Evolutionary conservation across 2,888 invertebrate genomes (phyloP).

Genomic region (Adineta ricciae): DNA sequence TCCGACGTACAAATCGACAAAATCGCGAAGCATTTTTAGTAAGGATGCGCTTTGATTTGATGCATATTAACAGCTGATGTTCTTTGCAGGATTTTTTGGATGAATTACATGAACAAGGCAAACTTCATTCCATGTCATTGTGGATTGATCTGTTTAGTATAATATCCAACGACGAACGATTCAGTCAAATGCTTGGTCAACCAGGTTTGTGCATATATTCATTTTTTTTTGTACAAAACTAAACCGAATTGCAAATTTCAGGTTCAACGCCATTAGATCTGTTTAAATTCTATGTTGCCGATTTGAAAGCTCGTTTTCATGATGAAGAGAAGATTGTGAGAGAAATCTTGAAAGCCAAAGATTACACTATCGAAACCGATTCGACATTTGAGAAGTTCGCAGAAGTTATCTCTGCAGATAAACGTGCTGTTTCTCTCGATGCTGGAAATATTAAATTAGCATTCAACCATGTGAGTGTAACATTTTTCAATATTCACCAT

Average conservation of each 20-base stretch:
- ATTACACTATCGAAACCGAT: conserved; percentile 55
- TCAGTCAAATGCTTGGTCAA: conserved; percentile 82
- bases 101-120: conserved; percentile 81
- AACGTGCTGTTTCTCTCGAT: conserved; percentile 79
- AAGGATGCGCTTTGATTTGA: conserved; percentile 37
- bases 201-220: conserved; percentile 50
- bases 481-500: too few species aligned
- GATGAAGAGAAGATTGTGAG: conserved; percentile 95
- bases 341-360: conserved; percentile 64
- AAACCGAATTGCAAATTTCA: too few species aligned
- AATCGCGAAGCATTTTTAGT: conserved; percentile 86
- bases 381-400: conserved; percentile 94
- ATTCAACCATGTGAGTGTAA: conserved; percentile 66
- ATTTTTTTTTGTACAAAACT: too few species aligned
- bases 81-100: conserved; percentile 62
- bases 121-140: conserved; percentile 90
- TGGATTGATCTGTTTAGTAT: conserved; percentile 95
- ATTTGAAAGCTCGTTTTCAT: conserved; percentile 88
- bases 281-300: conserved; percentile 97
- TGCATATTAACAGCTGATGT: too few species aligned
- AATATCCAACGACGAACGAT: conserved; percentile 83
- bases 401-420: conserved; percentile 83
- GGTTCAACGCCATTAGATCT: conserved; percentile 93
- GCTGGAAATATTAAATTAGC: conserved; percentile 95
- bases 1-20: conserved; percentile 72